Evolutionary conservation across 1,140 invertebrate species (phyloP).

Genomic region (Plectus sambesii): DNA sequence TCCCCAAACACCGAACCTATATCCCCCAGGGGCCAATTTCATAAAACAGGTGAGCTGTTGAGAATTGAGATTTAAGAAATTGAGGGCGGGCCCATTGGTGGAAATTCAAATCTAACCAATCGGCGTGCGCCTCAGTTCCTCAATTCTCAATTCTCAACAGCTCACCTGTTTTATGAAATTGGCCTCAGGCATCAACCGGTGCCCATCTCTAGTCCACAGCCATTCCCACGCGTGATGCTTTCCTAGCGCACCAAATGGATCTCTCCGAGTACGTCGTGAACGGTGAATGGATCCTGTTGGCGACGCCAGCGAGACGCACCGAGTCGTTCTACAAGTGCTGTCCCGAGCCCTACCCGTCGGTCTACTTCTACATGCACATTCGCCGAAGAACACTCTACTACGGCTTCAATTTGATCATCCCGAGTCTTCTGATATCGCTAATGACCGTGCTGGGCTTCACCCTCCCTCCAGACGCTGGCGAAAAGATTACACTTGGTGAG

Average conservation of each 20-base stretch:
- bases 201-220: too few relatives aligned
- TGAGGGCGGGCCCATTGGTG: slow-evolving; percentile 54
- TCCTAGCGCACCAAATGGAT: slow-evolving; percentile 80
- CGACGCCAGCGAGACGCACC: slow-evolving; percentile 79
- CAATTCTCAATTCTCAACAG: too few relatives aligned
- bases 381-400: slow-evolving; percentile 92
- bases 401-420: slow-evolving; percentile 98
- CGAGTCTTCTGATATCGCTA: slow-evolving; percentile 92
- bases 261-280: slow-evolving; percentile 87
- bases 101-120: too few relatives aligned
- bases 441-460: slow-evolving; percentile 96
- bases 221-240: too few relatives aligned
- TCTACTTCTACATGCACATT: slow-evolving; percentile 91
- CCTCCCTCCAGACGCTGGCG: slow-evolving; percentile 90
- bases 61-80: slow-evolving; percentile 7
- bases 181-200: too few relatives aligned
- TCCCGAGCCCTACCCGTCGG: slow-evolving; percentile 73
- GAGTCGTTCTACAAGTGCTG: slow-evolving; percentile 54
- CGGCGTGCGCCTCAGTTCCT: too few relatives aligned
- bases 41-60: too few relatives aligned
- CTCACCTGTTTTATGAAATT: too few relatives aligned
- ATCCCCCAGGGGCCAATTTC: too few relatives aligned
- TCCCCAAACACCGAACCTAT: too few relatives aligned
- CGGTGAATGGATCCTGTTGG: slow-evolving; percentile 93
- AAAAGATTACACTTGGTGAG: slow-evolving; percentile 89